phyloP scores from a whole-genome alignment of 2,888 invertebrate genomes.

The Drosophila mayaguana region DNA sequence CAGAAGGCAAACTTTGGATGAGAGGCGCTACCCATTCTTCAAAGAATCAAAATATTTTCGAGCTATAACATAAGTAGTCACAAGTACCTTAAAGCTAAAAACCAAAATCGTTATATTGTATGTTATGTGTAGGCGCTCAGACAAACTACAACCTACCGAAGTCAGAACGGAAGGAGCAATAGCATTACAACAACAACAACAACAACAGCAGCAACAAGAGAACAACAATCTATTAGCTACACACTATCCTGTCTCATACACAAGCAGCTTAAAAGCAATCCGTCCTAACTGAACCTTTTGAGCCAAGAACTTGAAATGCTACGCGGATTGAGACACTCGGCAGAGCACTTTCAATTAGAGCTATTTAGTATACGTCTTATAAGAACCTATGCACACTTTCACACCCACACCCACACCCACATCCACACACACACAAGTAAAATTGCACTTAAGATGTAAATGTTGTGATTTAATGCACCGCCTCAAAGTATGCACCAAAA shows the following conservation, averaged over 20 bases:
- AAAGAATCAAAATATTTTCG: slow-evolving; percentile 73
- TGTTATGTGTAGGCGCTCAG: slow-evolving; percentile 35
- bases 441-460: slow-evolving; percentile 78
- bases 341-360: slow-evolving; percentile 35
- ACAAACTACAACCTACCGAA: slow-evolving; percentile 12
- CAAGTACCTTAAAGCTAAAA: slow-evolving; percentile 76
- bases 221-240: slow-evolving; percentile 43
- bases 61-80: slow-evolving; percentile 80
- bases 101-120: slow-evolving; percentile 50
- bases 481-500: slow-evolving; percentile 76
- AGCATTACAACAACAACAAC: slow-evolving; percentile 10
- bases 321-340: slow-evolving; percentile 43
- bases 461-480: slow-evolving; percentile 81
- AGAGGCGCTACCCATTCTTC: slow-evolving; percentile 34
- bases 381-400: slow-evolving; percentile 30
- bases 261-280: slow-evolving; percentile 74
- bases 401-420: slow-evolving; percentile 23
- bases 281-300: slow-evolving; percentile 77
- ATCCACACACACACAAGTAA: slow-evolving; percentile 16
- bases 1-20: slow-evolving; percentile 46
- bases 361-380: slow-evolving; percentile 39
- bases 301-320: slow-evolving; percentile 59
- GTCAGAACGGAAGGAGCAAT: slow-evolving; percentile 5
- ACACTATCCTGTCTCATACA: slow-evolving; percentile 49
- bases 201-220: slow-evolving; percentile 3